Conservation (phyloP, 2,888 invertebrate species). For the Pterostichus niger region DNA sequence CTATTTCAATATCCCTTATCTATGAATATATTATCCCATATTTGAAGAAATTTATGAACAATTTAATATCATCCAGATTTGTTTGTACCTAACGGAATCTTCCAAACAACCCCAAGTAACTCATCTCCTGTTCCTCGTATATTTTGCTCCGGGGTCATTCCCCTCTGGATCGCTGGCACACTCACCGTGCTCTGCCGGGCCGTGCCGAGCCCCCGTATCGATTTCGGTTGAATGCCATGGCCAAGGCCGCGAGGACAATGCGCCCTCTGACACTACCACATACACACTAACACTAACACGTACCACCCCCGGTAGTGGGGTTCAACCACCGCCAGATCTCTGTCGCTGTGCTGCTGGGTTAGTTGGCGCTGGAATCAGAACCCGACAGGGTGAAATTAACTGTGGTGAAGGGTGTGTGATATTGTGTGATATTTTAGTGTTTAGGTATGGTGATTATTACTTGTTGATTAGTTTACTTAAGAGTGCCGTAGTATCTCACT, state of each 20-base stretch:
- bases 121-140: no score
- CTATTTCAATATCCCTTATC: no score
- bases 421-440: constrained; percentile 13
- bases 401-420: constrained; percentile 1
- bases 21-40: no score
- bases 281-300: constrained; percentile 2
- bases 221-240: constrained; percentile 65
- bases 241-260: constrained; percentile 64
- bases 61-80: no score
- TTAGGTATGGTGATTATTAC: neutral
- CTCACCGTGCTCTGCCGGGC: neutral
- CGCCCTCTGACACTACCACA: constrained; percentile 33
- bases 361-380: constrained; percentile 8
- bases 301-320: constrained; percentile 10
- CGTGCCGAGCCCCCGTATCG: constrained; percentile 37
- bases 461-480: neutral
- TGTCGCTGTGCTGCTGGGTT: constrained; percentile 26
- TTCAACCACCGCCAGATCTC: constrained; percentile 16
- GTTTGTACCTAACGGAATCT: neutral
- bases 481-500: neutral
- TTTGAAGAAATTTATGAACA: no score
- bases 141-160: neutral
- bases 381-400: neutral
- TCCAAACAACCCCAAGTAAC: no score
- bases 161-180: constrained; percentile 30